Evolutionary conservation across 2,113 vertebrate species (phyloP).

Genomic region (Ibidorhyncha struthersii): DNA sequence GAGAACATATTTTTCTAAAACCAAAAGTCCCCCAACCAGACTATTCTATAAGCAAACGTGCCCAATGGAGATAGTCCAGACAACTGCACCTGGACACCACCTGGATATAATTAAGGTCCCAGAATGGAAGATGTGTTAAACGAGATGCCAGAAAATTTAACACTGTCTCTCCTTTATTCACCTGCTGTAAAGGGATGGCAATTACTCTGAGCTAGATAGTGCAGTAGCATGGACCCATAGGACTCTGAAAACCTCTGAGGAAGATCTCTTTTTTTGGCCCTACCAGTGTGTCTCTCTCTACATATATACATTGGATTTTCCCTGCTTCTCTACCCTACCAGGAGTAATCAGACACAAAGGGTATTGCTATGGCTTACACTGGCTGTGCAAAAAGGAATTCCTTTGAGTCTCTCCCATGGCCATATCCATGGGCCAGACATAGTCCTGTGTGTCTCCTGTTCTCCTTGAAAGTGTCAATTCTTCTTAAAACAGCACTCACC

Average conservation of each 20-base stretch:
- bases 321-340: not conserved
- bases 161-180: slow-evolving; percentile 42
- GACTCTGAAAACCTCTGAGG: not conserved
- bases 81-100: slow-evolving; percentile 72
- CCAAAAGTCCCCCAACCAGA: slow-evolving; percentile 28
- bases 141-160: slow-evolving; percentile 63
- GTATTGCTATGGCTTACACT: not conserved
- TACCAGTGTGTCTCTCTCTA: not conserved
- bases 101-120: slow-evolving; percentile 72
- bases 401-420: not conserved
- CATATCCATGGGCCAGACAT: not conserved
- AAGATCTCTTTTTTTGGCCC: not conserved
- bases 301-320: not conserved
- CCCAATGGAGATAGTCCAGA: slow-evolving; percentile 61
- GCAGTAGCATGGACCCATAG: not conserved
- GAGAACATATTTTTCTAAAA: slow-evolving; percentile 64
- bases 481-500: not conserved
- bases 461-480: slow-evolving; percentile 46
- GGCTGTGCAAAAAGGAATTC: not conserved
- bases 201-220: not conserved
- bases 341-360: not conserved
- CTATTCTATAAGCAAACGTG: slow-evolving; percentile 53
- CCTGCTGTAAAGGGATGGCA: not conserved
- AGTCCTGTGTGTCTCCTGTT: not conserved
- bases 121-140: slow-evolving; percentile 63